A percentile compares a stretch with the other conserved stretches of the same genome.
phyloP scores from a whole-genome alignment of 2,888 invertebrate genomes.

The Tryphoninae sp. region DNA sequence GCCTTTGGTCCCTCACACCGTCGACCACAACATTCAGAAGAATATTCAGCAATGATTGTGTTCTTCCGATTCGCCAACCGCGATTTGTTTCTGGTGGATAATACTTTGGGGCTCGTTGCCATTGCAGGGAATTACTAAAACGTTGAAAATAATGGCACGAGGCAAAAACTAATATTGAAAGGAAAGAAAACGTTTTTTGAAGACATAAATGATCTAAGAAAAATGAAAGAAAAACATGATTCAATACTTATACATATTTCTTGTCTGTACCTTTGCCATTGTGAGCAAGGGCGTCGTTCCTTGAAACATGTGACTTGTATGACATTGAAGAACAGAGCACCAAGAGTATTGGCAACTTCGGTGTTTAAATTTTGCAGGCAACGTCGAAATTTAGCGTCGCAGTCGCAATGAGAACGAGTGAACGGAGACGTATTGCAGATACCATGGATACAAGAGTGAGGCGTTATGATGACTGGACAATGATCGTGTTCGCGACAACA shows the following conservation, averaged over 20 bases:
- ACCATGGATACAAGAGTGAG: slow-evolving; percentile 85
- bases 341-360: slow-evolving; percentile 87
- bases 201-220: neutral
- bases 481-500: slow-evolving; percentile 90
- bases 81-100: slow-evolving; percentile 18
- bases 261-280: slow-evolving; percentile 84
- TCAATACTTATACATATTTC: no score
- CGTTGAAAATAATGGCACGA: slow-evolving; percentile 14
- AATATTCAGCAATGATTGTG: slow-evolving; percentile 51
- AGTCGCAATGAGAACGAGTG: slow-evolving; percentile 89
- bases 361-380: slow-evolving; percentile 87
- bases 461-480: slow-evolving; percentile 85
- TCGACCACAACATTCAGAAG: slow-evolving; percentile 55
- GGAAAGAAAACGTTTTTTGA: neutral
- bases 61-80: slow-evolving; percentile 36
- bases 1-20: slow-evolving; percentile 42
- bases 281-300: slow-evolving; percentile 85
- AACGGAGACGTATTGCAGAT: slow-evolving; percentile 87
- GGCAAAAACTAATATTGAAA: slow-evolving; percentile 9
- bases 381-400: slow-evolving; percentile 87
- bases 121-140: slow-evolving; percentile 38
- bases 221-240: neutral
- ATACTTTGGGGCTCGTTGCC: slow-evolving; percentile 54
- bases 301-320: slow-evolving; percentile 89
- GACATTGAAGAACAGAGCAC: slow-evolving; percentile 89